Evolutionary conservation across 2,888 invertebrate genomes (phyloP).

Genomic region (Cryptosula pallasiana): DNA sequence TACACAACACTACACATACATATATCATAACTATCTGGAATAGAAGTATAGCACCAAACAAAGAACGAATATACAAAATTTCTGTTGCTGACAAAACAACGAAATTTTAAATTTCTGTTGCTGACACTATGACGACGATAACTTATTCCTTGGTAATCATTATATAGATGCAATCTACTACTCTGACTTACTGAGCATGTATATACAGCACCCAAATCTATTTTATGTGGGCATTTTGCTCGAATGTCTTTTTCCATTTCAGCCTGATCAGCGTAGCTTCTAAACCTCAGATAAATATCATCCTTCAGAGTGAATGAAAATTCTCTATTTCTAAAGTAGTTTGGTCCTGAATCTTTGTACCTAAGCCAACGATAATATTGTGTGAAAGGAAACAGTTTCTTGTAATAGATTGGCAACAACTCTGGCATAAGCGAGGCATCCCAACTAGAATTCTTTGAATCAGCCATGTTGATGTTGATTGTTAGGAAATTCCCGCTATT

Average conservation of each 20-base stretch:
- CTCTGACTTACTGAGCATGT: conserved; percentile 49
- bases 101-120: too few relatives aligned
- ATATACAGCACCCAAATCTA: conserved; percentile 93
- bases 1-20: too few relatives aligned
- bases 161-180: too few relatives aligned
- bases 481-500: not conserved
- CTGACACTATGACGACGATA: too few relatives aligned
- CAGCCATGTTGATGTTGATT: conserved; percentile 30
- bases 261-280: conserved; percentile 72
- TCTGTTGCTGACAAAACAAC: too few relatives aligned
- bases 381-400: conserved; percentile 78
- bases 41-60: too few relatives aligned
- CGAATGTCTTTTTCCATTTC: conserved; percentile 77
- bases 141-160: too few relatives aligned
- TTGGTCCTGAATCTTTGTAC: conserved; percentile 62
- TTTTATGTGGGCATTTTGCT: conserved; percentile 77
- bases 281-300: conserved; percentile 86
- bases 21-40: too few relatives aligned
- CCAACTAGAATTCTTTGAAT: conserved; percentile 30
- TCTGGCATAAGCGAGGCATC: conserved; percentile 57
- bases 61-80: too few relatives aligned
- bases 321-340: conserved; percentile 64
- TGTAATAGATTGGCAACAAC: conserved; percentile 81
- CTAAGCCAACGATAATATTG: conserved; percentile 82
- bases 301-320: conserved; percentile 89